These are phyloP conservation scores for Orgyia antiqua DNA, from an alignment of 2,888 invertebrate species.

Conservation along the genomic window DNA sequence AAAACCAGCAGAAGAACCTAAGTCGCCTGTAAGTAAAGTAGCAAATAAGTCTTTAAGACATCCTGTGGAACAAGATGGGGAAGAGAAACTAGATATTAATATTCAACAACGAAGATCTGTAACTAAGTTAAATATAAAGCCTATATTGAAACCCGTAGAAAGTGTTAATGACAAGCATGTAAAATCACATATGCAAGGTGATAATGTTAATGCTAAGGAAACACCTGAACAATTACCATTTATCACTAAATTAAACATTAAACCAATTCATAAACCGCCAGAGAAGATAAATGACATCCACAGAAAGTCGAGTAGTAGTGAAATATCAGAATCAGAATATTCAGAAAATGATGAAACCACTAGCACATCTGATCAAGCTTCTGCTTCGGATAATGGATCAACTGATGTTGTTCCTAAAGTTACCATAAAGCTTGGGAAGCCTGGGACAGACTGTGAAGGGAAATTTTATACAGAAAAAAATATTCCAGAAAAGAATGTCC, in stretches of 20 bases:
- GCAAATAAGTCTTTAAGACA: constrained; percentile 69
- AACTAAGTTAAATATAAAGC: constrained; percentile 68
- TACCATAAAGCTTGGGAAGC: constrained; percentile 67
- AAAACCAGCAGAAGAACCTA: constrained; percentile 57
- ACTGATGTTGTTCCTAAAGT: constrained; percentile 64
- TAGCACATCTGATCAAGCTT: constrained; percentile 65
- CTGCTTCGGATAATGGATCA: constrained; percentile 59
- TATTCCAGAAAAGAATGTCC: constrained; percentile 66
- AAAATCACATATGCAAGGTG: constrained; percentile 34
- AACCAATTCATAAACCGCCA: constrained; percentile 66
- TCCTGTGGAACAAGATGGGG: constrained; percentile 34
- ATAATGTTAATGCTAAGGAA: constrained; percentile 11
- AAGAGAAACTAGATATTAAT: constrained; percentile 17
- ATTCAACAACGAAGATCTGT: constrained; percentile 50
- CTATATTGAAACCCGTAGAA: constrained; percentile 58
- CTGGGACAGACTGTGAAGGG: constrained; percentile 64
- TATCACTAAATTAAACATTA: constrained; percentile 69
- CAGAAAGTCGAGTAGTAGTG: constrained; percentile 72
- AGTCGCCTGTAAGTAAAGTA: constrained; percentile 60
- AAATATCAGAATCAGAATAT: constrained; percentile 73
- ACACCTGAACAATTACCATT: constrained; percentile 50
- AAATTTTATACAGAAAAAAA: constrained; percentile 66
- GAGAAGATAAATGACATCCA: constrained; percentile 67
- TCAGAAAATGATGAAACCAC: constrained; percentile 75
- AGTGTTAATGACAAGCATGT: constrained; percentile 49